Percentiles rank a stretch among this genome's conserved stretches.
These are phyloP conservation scores for Myiotriccus ornatus DNA, from an alignment of 2,797 vertebrate species.

Conservation along the genomic window DNA sequence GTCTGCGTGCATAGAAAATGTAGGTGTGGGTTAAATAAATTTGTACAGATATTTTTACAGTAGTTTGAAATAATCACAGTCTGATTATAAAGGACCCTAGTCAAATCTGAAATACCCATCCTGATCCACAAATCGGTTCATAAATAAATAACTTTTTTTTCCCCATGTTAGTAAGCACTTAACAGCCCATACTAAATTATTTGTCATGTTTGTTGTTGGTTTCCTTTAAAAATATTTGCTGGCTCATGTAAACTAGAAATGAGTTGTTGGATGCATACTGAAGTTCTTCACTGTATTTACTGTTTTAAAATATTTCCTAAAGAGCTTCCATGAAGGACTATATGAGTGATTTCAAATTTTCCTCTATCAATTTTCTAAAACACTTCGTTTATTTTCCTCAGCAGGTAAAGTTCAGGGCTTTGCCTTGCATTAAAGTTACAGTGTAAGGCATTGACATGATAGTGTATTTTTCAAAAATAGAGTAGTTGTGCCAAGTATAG, in stretches of 20 bases:
- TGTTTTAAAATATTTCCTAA: constrained; percentile 7
- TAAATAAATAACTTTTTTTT: background rate
- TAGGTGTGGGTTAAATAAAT: background rate
- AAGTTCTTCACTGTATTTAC: background rate
- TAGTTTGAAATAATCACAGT: background rate
- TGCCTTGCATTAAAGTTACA: background rate
- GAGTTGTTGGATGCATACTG: background rate
- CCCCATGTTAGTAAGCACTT: background rate
- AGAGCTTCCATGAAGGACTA: background rate
- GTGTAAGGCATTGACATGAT: background rate
- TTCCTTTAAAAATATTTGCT: background rate
- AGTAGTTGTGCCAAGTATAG: background rate
- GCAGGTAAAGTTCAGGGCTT: background rate
- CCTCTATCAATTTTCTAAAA: background rate
- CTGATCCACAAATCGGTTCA: background rate
- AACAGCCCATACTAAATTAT: background rate
- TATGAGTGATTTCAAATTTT: background rate
- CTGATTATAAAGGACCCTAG: background rate
- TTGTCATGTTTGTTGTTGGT: background rate
- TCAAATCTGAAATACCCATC: background rate
- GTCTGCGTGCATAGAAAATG: background rate
- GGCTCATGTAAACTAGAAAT: background rate
- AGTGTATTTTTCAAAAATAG: background rate
- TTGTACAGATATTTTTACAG: background rate
- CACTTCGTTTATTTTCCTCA: background rate